Evolutionary conservation across 2,113 vertebrate species (phyloP), one percentile per base, ranked within the genome.

Genomic region (Grammomys dolichurus): DNA sequence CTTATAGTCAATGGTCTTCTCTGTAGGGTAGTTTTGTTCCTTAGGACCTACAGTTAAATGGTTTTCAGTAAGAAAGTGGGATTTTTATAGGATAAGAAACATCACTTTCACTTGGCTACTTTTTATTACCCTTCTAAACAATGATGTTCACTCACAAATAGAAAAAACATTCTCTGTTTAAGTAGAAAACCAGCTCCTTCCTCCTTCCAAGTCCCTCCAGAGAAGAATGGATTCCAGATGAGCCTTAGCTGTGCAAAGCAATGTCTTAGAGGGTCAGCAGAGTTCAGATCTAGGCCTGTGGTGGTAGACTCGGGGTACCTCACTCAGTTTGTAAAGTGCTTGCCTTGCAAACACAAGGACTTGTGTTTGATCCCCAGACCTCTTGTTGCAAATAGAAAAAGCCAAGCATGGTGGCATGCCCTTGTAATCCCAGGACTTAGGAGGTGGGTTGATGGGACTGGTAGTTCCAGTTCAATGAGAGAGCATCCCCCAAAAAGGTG

Each of bases 111-210:
- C n/a, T 58, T 85, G 54, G 13, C 73, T 89, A 67, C 56, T 94
- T 40, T 92, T 80, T 78, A 90, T 72, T 75, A 92, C 40, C 33
- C 77, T 88, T 56, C 12, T 43, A 86, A 90, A 88, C 43, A 87
- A 51, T 58, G 26, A 26, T 43, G 51, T 54, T 48, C 48, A 20
- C 81, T 92, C 84, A 54, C 51, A 94, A 91, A 84, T 78, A 93
- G 48, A 90, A 93, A 93, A 97, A 92, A 76, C 63, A 92, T 63
- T 54, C 20, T 48, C 40, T 36, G 51, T 78, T 48, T 85, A 77
- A 91, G 72, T 3, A 89, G 85, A 96, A 97, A 86, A 81, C 65
- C 6, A 77, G 80, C 19, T n/a, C 28, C 75, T 58, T 19, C 91
- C 31, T 88, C 81, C 26, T 88, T 70, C 76, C 63, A 81, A 58